A percentile compares a stretch with the other conserved stretches of the same genome.
Conservation (phyloP, 2,888 invertebrate genomes). For the Aphidius colemani region DNA sequence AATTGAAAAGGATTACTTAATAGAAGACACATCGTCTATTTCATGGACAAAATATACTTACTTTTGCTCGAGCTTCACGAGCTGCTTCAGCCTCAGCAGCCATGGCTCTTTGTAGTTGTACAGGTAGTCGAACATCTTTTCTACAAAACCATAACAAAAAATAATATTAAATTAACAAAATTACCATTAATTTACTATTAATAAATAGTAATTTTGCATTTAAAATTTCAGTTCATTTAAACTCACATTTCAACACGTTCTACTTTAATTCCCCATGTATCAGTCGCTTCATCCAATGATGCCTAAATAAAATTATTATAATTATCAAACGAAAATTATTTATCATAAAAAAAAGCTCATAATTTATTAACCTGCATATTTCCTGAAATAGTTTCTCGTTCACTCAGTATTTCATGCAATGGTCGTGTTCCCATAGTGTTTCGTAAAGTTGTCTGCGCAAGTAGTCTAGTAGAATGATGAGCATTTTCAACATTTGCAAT, state of each 20-base stretch:
- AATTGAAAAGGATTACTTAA: too few relatives aligned
- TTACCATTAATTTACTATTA: too few relatives aligned
- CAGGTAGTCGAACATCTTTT: conserved; percentile 90
- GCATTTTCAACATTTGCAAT: conserved; percentile 98
- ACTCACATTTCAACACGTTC: conserved; percentile 96
- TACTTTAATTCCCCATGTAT: conserved; percentile 93
- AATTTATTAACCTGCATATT: conserved; percentile 70
- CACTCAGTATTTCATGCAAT: conserved; percentile 94
- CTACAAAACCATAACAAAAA: conserved; percentile 59
- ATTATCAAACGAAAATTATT: not conserved
- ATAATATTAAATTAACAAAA: too few relatives aligned
- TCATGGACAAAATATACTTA: conserved; percentile 46
- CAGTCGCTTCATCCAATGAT: conserved; percentile 86
- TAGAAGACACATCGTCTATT: too few relatives aligned
- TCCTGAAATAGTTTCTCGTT: conserved; percentile 90
- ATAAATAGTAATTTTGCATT: not conserved
- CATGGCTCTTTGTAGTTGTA: conserved; percentile 93
- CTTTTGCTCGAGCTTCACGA: conserved; percentile 88
- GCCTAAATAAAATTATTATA: conserved; percentile 55
- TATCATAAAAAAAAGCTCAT: not conserved
- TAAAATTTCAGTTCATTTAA: conserved; percentile 24
- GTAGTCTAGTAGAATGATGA: conserved; percentile 89
- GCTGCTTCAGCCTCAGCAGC: conserved; percentile 95
- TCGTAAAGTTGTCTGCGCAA: conserved; percentile 89
- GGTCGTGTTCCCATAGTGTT: conserved; percentile 97